Conservation (phyloP, 2,888 invertebrate genomes). For the Nipponacmea schrenckii region DNA sequence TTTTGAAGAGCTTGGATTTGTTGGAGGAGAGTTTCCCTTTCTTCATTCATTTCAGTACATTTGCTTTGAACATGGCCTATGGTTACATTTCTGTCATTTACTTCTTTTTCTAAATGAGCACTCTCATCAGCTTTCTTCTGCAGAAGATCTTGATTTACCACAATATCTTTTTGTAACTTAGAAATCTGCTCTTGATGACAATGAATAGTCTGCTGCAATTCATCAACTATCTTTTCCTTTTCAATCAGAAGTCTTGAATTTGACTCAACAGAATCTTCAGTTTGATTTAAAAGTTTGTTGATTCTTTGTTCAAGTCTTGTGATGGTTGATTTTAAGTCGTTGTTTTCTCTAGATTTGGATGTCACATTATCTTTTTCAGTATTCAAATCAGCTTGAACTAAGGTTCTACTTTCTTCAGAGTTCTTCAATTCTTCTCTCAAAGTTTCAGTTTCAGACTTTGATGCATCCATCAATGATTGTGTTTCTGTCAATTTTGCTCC, state of each 20-base stretch:
- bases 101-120: background rate
- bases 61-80: background rate
- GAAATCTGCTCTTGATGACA: constrained; percentile 7
- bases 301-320: constrained; percentile 11
- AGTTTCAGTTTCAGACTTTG: background rate
- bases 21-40: background rate
- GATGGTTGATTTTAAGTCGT: constrained; percentile 5
- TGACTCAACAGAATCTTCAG: background rate
- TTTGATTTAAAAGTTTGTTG: background rate
- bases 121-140: constrained; percentile 1
- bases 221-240: constrained; percentile 7
- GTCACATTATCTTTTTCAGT: constrained; percentile 6
- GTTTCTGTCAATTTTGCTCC: background rate
- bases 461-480: constrained; percentile 2
- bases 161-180: background rate
- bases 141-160: background rate
- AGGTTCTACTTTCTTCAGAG: background rate
- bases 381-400: constrained; percentile 11
- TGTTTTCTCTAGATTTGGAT: background rate
- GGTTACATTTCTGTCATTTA: background rate
- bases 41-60: constrained; percentile 11
- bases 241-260: background rate
- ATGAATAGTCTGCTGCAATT: background rate
- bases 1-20: constrained; percentile 15
- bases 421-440: constrained; percentile 14